phyloP scores from a whole-genome alignment of 2,888 invertebrate genomes.

The Hedychridium roseum region DNA sequence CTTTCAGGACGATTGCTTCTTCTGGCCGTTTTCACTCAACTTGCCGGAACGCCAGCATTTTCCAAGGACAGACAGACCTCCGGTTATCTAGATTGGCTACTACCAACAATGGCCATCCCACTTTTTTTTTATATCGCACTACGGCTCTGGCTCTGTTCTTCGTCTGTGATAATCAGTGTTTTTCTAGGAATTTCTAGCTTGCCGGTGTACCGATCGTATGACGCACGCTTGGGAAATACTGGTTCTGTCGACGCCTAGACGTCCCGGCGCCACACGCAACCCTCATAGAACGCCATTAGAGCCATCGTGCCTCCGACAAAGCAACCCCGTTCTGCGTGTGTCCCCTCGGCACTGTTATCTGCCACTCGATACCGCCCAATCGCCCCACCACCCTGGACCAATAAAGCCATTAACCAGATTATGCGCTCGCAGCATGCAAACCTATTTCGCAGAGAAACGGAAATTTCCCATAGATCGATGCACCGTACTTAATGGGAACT shows the following conservation, averaged over 20 bases:
- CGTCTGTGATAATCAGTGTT: too few species aligned
- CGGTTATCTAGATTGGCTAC: constrained; percentile 26
- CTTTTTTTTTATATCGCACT: neutral
- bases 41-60: constrained; percentile 14
- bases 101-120: neutral
- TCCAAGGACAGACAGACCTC: constrained; percentile 11
- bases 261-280: constrained; percentile 62
- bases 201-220: constrained; percentile 25
- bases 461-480: too few species aligned
- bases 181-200: constrained; percentile 1
- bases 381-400: constrained; percentile 17
- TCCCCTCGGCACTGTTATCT: constrained; percentile 26
- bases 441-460: too few species aligned
- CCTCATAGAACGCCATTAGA: constrained; percentile 52
- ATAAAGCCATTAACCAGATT: constrained; percentile 23
- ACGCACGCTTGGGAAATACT: constrained; percentile 38
- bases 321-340: neutral
- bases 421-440: constrained; percentile 8
- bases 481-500: too few species aligned
- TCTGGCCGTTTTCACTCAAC: constrained; percentile 14
- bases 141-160: too few species aligned
- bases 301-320: constrained; percentile 17
- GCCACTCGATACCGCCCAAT: constrained; percentile 30
- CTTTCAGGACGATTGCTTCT: constrained; percentile 31
- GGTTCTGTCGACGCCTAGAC: constrained; percentile 52